Evolutionary conservation across 2,888 invertebrate species (phyloP), one percentile per base, ranked within the genome.

Genomic region (Hirtodrosophila histrioides): DNA sequence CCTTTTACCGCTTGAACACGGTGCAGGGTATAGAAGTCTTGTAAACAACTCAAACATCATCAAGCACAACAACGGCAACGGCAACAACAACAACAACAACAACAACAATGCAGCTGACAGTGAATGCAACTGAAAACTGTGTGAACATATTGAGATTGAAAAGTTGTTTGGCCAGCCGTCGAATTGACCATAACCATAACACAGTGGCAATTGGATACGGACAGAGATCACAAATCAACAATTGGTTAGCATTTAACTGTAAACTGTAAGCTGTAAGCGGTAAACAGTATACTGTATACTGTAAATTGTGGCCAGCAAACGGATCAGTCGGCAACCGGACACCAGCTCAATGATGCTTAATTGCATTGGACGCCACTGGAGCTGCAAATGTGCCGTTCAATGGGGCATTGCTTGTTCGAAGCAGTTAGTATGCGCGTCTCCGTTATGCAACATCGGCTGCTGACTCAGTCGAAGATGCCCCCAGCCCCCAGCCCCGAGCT

Each of bases 131-230:
- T 68, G 73, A 49, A 86, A 83, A 74, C 73, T 86, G 81, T 88
- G 87, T 78, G 88, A 82, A 80, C 73, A 75, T 75, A 39, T 66
- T 62, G 54, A 76, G 76, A 86, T 88, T 83, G 88, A 84, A 84
- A 88, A 84, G 84, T 84, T 87, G 84, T 84, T 86, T 88, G 80
- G 58, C 74, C 86, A 56, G 80, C 69, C 72, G 63, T 50, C 7
- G 61, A 63, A 66, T 78, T 85, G 88, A 66, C 82, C 88, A 86
- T 84, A 84, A 75, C 88, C 87, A 77, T 79, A 87, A 81, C 73
- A 87, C 86, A 67, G 75, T 87, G 87, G 78, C 75, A 88, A 84
- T 80, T 69, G 69, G 66, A 65, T 66, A 58, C 45, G 77, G 62
- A 48, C 49, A 60, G 44, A 54, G 56, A 58, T 41, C 40, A 61